A percentile compares a stretch with the other conserved stretches of the same genome.
phyloP scores from a whole-genome alignment of 2,888 invertebrate genomes.

The Spatulosminthurus flaviceps region DNA sequence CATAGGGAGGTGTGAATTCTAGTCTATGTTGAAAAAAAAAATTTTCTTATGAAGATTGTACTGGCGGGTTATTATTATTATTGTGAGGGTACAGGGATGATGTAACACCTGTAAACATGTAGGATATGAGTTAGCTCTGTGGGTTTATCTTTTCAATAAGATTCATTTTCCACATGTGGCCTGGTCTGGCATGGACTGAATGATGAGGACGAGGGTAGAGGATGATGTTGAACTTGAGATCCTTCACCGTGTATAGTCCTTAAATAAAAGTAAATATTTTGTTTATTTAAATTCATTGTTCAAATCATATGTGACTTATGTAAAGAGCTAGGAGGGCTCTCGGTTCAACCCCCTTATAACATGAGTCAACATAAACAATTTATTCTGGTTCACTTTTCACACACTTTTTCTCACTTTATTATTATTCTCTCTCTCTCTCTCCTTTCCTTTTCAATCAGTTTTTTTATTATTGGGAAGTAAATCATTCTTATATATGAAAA shows the following conservation, averaged over 20 bases:
- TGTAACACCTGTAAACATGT: conserved; percentile 18
- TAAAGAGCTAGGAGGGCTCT: conserved; percentile 17
- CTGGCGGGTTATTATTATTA: too few relatives aligned
- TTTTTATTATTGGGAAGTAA: not conserved
- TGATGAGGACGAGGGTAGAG: not conserved
- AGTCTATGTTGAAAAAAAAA: too few relatives aligned
- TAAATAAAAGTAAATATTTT: conserved; percentile 40
- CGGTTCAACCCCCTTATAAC: conserved; percentile 31
- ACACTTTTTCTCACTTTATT: not conserved
- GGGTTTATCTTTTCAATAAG: conserved; percentile 1
- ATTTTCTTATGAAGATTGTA: too few relatives aligned
- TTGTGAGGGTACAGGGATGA: too few relatives aligned
- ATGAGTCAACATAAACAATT: conserved; percentile 36
- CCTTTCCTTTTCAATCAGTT: conserved; percentile 18
- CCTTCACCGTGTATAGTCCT: not conserved
- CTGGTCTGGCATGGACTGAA: conserved; percentile 2
- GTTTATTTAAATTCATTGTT: conserved; percentile 38
- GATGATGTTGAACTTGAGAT: not conserved
- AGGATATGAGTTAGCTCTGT: not conserved
- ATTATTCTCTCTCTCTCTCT: not conserved
- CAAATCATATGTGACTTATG: conserved; percentile 40
- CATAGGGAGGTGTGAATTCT: not conserved
- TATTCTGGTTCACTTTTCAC: conserved; percentile 23
- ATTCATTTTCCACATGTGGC: not conserved
- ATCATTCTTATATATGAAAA: not conserved